Base-by-base conservation (phyloP, 2,113 vertebrate genomes). In the Manacus vitellinus region DNA sequence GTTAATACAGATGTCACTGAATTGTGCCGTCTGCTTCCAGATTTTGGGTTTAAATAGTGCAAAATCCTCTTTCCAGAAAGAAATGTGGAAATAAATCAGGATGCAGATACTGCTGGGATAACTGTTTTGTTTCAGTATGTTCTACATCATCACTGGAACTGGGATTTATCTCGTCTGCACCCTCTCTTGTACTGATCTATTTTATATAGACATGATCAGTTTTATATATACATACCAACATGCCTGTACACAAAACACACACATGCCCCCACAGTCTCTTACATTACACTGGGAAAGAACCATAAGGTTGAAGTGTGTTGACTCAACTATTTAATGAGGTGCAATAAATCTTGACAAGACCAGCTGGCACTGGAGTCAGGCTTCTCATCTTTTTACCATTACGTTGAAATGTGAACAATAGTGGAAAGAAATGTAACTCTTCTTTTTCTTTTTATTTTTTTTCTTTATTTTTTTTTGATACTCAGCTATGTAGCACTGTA, bases 281-380 rank as follows among this genome's bases (percentile, higher is more conserved):
- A 85, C 55, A 35, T 88, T 87, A 83, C 41, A 9, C 9, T 76
- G 67, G 87, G 33, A 27, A 90, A 65, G 91, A 73, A 51, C 76
- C 67, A 41, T 52, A 14, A 79, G 71, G 68, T 93, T 94, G 75
- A 33, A 88, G 92, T 7, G 4, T 95, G 58, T 61, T 87, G 94
- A 93, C 72, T 96, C 95, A 92, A 83, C 83, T 94, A 4, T 90
- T 94, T 97, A 95, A 97, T 49, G 91, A 97, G 97, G 96, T 97
- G 88, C 92, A 78, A 89, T 93, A 89, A 44, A 91, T 94, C 95
- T 97, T 97, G 92, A 96, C 78, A 93, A 95, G 96, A 94, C 94
- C 97, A 96, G 94, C 94, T 94, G 93, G 92, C 79, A 91, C 44
- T 12, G 4, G 4, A 56, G 27, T 77, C 62, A 8, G 20, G 54